Conservation (phyloP, 2,113 vertebrate genomes). For the Archocentrus centrarchus region DNA sequence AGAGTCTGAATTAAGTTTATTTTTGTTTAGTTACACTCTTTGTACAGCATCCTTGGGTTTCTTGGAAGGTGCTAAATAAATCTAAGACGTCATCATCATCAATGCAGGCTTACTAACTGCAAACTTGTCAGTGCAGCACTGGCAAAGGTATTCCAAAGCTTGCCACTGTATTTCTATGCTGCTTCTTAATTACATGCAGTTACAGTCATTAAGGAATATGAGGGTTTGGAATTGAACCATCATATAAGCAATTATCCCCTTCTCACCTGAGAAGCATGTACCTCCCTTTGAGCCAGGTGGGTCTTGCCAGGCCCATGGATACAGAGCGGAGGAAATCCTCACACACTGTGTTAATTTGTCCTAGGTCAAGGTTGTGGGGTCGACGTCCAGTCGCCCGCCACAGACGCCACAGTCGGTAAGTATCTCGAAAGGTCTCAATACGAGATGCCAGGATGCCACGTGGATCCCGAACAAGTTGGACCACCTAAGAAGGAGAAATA, state of each 20-base stretch:
- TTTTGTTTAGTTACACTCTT: too few relatives aligned
- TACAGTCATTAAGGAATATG: too few relatives aligned
- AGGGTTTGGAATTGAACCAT: not conserved
- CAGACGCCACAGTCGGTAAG: constrained; percentile 92
- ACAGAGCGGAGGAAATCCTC: constrained; percentile 92
- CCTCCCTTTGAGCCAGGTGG: constrained; percentile 89
- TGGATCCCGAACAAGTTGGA: constrained; percentile 93
- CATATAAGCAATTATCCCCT: not conserved
- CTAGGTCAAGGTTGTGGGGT: constrained; percentile 91
- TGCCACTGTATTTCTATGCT: too few relatives aligned
- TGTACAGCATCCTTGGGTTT: too few relatives aligned
- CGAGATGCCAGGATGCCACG: constrained; percentile 91
- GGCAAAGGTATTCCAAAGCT: too few relatives aligned
- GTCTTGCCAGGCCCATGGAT: constrained; percentile 86
- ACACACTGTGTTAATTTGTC: constrained; percentile 90
- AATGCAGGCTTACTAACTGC: too few relatives aligned
- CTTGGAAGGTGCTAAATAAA: too few relatives aligned
- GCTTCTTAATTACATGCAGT: too few relatives aligned
- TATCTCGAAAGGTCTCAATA: constrained; percentile 93
- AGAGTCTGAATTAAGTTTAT: too few relatives aligned
- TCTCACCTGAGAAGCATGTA: constrained; percentile 89
- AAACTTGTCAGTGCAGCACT: too few relatives aligned
- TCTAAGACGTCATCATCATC: too few relatives aligned
- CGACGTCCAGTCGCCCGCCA: constrained; percentile 92
- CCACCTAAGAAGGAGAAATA: constrained; percentile 69